Conservation (phyloP, 2,888 invertebrate genomes). For the Nycteola revayana region DNA sequence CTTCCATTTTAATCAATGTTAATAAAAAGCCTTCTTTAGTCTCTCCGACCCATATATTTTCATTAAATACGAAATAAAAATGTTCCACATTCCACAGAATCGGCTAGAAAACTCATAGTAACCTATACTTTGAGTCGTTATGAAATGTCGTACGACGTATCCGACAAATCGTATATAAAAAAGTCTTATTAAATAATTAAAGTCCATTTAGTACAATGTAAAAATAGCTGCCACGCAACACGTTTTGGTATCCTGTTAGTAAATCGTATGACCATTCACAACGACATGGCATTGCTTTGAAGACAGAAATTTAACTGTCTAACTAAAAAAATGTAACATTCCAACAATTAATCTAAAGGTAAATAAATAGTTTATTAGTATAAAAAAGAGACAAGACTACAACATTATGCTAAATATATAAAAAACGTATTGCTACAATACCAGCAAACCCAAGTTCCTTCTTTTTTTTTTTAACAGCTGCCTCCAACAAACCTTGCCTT, state of each 20-base stretch:
- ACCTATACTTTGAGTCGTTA: conserved; percentile 19
- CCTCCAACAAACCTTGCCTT: conserved; percentile 44
- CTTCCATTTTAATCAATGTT: no score
- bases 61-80: neutral
- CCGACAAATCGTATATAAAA: conserved; percentile 9
- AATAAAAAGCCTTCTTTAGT: no score
- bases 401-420: conserved; percentile 52
- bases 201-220: conserved; percentile 15
- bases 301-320: conserved; percentile 40
- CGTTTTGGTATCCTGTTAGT: no score
- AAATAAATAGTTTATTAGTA: conserved; percentile 55
- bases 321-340: conserved; percentile 62
- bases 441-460: conserved; percentile 58
- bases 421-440: conserved; percentile 58
- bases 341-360: conserved; percentile 62
- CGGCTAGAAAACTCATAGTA: conserved; percentile 24
- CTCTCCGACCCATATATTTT: no score
- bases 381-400: conserved; percentile 52
- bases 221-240: conserved; percentile 10
- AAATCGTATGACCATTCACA: conserved; percentile 28
- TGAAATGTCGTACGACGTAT: conserved; percentile 25
- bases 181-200: conserved; percentile 18
- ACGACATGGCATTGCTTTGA: conserved; percentile 22
- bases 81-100: conserved; percentile 31
- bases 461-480: conserved; percentile 42